Percentiles rank a stretch among this genome's conserved stretches.
Evolutionary conservation across 2,888 invertebrate genomes (phyloP).

Genomic region (Hoplodrina ambigua): DNA sequence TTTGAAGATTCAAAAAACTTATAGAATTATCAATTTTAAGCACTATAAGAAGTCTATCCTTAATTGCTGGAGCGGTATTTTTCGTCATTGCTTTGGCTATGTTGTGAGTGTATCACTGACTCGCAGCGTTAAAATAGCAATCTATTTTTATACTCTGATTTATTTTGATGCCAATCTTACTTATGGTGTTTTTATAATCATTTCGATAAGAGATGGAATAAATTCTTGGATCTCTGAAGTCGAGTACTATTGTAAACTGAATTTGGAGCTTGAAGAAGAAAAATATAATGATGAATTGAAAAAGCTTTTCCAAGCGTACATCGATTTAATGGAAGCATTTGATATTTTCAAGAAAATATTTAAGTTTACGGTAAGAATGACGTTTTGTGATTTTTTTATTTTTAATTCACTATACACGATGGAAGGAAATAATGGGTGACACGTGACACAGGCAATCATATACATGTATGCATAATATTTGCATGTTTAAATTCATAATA

Average conservation of each 20-base stretch:
- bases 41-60: neutral
- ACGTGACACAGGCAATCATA: no score
- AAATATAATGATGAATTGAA: neutral
- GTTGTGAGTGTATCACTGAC: neutral
- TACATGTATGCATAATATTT: no score
- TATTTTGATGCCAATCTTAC: slow-evolving; percentile 13
- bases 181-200: slow-evolving; percentile 20
- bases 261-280: slow-evolving; percentile 4
- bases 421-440: no score
- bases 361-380: slow-evolving; percentile 7
- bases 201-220: slow-evolving; percentile 19
- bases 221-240: slow-evolving; percentile 18
- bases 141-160: slow-evolving; percentile 16
- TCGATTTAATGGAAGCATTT: slow-evolving; percentile 19
- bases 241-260: neutral
- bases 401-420: neutral
- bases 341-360: slow-evolving; percentile 24
- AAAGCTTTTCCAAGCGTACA: slow-evolving; percentile 21
- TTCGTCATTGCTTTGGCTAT: neutral
- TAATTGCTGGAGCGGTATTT: slow-evolving; percentile 8
- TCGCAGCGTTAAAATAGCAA: neutral
- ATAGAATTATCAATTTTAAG: slow-evolving; percentile 2
- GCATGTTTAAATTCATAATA: no score
- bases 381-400: neutral
- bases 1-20: slow-evolving; percentile 37